phyloP scores from a whole-genome alignment of 2,113 vertebrate genomes.

The Columbina picui region DNA sequence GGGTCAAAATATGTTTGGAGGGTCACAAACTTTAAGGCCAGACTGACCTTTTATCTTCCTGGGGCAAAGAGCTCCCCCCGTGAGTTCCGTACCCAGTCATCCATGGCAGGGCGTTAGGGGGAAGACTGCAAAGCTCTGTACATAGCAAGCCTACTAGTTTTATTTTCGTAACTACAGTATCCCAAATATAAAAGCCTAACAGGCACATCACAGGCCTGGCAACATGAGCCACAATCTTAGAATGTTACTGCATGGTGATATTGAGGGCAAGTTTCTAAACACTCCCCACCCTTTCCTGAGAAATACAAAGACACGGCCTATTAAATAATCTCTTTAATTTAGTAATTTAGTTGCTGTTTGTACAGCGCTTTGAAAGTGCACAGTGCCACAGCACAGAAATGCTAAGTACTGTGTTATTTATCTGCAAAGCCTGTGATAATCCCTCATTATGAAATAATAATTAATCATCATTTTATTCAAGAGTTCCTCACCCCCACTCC shows the following conservation, averaged over 20 bases:
- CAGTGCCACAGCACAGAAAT: background rate
- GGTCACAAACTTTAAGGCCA: background rate
- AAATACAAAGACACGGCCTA: conserved; percentile 9
- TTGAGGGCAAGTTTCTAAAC: conserved; percentile 22
- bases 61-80: background rate
- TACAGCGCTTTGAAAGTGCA: conserved; percentile 37
- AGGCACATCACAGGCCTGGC: conserved; percentile 30
- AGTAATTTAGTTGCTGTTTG: conserved; percentile 63
- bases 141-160: background rate
- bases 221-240: conserved; percentile 29
- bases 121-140: background rate
- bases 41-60: background rate
- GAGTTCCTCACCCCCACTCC: background rate
- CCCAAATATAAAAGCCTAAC: conserved; percentile 1
- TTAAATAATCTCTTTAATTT: conserved; percentile 67
- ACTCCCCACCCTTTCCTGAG: conserved; percentile 64
- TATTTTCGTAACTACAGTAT: conserved; percentile 32
- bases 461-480: conserved; percentile 65
- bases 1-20: background rate
- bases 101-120: background rate
- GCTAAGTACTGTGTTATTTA: conserved; percentile 58
- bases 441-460: conserved; percentile 70
- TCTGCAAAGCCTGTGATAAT: conserved; percentile 65
- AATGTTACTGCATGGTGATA: conserved; percentile 37
- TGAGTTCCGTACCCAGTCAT: background rate